phyloP scores from a whole-genome alignment of 2,888 invertebrate genomes.

The Notocelia uddmanniana region DNA sequence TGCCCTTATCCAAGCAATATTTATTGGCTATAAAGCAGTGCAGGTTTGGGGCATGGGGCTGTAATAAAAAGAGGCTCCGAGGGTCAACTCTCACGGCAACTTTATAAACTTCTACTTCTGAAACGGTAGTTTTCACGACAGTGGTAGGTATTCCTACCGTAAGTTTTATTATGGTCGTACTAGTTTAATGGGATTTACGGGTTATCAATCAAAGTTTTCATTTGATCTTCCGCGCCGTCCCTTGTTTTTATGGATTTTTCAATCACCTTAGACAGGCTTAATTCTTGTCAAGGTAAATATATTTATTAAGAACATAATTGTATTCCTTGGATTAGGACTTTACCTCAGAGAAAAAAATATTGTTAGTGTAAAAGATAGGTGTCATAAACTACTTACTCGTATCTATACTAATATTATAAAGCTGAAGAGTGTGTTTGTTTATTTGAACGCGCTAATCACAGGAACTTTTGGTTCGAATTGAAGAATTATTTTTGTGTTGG shows the following conservation, averaged over 20 bases:
- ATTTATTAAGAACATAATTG: background rate
- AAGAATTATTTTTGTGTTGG: no score
- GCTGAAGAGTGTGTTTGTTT: no score
- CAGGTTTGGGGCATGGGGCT: constrained; percentile 62
- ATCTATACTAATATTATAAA: no score
- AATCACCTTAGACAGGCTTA: constrained; percentile 1
- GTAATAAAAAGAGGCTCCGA: constrained; percentile 67
- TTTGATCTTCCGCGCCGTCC: constrained; percentile 1
- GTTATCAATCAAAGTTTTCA: constrained; percentile 26
- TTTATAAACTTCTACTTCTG: constrained; percentile 63
- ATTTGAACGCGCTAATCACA: no score
- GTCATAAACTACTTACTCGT: no score
- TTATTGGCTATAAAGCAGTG: constrained; percentile 72
- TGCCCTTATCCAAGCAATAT: constrained; percentile 64
- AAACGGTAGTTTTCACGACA: constrained; percentile 56
- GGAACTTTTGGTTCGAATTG: no score
- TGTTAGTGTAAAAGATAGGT: background rate
- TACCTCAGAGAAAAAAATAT: background rate
- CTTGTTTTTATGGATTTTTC: background rate
- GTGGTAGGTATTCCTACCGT: constrained; percentile 11
- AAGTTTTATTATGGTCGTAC: constrained; percentile 18
- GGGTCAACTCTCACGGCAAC: constrained; percentile 62
- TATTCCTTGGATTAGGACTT: background rate
- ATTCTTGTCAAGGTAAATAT: constrained; percentile 1
- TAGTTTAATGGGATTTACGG: constrained; percentile 13